Conservation (phyloP, 2,888 invertebrate genomes). For the Callimorpha dominula region DNA sequence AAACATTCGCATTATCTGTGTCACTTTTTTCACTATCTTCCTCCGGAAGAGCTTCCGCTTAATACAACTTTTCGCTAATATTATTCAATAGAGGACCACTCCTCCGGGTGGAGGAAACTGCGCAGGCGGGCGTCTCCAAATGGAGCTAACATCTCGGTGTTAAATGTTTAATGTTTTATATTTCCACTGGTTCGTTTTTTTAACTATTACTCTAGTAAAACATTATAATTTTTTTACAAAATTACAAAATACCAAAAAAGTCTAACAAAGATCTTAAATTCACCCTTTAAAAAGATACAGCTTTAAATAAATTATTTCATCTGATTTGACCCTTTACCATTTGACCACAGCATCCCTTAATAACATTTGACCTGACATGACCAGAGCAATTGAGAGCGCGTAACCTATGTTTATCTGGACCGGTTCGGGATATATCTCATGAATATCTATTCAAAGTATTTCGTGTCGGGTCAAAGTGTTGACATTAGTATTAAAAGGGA, state of each 20-base stretch:
- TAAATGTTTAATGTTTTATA: too few species aligned
- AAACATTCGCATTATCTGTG: too few species aligned
- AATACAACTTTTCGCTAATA: too few species aligned
- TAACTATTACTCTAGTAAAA: too few species aligned
- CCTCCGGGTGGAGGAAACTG: background rate
- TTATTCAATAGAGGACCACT: too few species aligned
- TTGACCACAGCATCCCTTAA: conserved; percentile 38
- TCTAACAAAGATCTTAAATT: background rate
- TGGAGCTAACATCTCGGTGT: background rate
- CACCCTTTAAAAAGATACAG: background rate
- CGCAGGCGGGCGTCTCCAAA: background rate
- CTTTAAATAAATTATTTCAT: conserved; percentile 11
- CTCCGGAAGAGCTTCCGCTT: too few species aligned
- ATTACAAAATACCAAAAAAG: background rate
- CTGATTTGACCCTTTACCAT: conserved; percentile 31
- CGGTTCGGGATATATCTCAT: conserved; percentile 44
- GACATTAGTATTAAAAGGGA: conserved; percentile 8
- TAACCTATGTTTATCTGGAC: conserved; percentile 34
- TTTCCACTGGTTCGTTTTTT: too few species aligned
- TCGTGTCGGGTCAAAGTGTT: conserved; percentile 16
- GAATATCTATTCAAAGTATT: conserved; percentile 24
- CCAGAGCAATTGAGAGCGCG: conserved; percentile 16
- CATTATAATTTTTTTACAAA: too few species aligned
- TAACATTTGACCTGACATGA: conserved; percentile 25
- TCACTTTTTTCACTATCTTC: too few species aligned